Percentiles rank a stretch among this genome's conserved stretches.
Conservation (phyloP, 1,140 invertebrate species). For the Bombyx mandarina region DNA sequence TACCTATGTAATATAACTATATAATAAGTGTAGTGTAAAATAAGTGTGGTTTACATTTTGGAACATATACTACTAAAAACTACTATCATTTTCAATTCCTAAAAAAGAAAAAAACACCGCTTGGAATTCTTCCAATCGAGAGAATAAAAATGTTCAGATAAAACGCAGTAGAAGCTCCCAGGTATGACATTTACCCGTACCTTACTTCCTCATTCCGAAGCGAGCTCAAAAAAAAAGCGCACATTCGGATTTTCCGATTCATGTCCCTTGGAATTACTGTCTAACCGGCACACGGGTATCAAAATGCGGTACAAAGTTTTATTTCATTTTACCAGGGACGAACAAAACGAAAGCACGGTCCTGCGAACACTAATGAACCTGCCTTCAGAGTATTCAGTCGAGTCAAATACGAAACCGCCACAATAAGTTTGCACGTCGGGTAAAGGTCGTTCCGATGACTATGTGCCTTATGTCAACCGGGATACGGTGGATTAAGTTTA, state of each 20-base stretch:
- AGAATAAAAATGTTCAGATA: too few species aligned
- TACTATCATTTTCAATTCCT: too few species aligned
- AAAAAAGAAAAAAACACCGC: too few species aligned
- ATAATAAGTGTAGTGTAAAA: too few species aligned
- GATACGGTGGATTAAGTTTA: slow-evolving; percentile 1
- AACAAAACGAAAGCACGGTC: slow-evolving; percentile 24
- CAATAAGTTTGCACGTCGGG: slow-evolving; percentile 10
- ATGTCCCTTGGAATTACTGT: slow-evolving; percentile 22
- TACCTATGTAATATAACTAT: too few species aligned
- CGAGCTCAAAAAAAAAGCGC: slow-evolving; percentile 9
- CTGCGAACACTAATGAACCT: slow-evolving; percentile 30
- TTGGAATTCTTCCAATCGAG: too few species aligned
- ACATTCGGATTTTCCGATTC: slow-evolving; percentile 23
- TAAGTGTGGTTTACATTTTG: too few species aligned
- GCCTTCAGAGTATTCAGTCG: slow-evolving; percentile 22
- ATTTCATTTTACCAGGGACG: slow-evolving; percentile 26
- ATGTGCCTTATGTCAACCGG: slow-evolving; percentile 6
- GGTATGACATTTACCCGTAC: slow-evolving; percentile 12
- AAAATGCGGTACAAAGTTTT: slow-evolving; percentile 20
- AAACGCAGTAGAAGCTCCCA: neutral
- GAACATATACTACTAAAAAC: too few species aligned
- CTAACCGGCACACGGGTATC: slow-evolving; percentile 6
- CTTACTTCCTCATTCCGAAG: slow-evolving; percentile 10
- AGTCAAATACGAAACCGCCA: slow-evolving; percentile 10
- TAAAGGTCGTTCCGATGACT: slow-evolving; percentile 9